Evolutionary conservation across 2,113 vertebrate species (phyloP), one percentile per base, ranked within the genome.

Genomic region (Acrocephalus arundinaceus): DNA sequence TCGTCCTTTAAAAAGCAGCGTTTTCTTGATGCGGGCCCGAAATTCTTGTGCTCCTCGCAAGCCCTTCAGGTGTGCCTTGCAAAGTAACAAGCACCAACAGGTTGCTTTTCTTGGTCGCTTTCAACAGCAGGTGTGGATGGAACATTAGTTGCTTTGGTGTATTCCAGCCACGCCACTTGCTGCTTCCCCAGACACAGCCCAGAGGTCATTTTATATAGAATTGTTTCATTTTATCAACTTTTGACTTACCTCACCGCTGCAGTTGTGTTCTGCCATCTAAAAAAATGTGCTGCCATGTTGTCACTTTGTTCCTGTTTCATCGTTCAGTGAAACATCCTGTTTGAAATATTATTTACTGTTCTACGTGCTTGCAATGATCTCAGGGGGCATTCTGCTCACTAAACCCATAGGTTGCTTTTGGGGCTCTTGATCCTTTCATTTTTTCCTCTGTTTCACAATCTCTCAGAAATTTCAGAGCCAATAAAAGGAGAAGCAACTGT

Each of bases 241-340:
- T 35, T 25, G 35, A 7, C 14, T 65, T 43, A 6, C 1, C 20
- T 76, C 24, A 2, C n/a, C 11, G 0, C 9, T 62, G 0, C 2
- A 1, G 1, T 21, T 41, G 19, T 21, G 13, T 45, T 39, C 3
- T 63, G n/a, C 37, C 7, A 0, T 51, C 74, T 71, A 10, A 79
- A 55, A 61, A 48, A 48, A 39, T 1, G 6, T 2, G 11, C 7
- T 55, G 48, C 11, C 20, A 0, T 28, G 17, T 12, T 31, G 19
- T 72, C 58, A 18, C 12, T 61, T 57, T 37, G 27, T 61, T 87
- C 18, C 20, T 28, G 13, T 62, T 58, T 31, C 27, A 35, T 9
- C 6, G 1, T 17, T 43, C 30, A 10, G 11, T 22, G 37, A 45
- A 55, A 22, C 17, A 9, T 15, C 20, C 8, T 27, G 9, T 66